Evolutionary conservation across 2,113 vertebrate species (phyloP).

Genomic region (Pseudonaja textilis): DNA sequence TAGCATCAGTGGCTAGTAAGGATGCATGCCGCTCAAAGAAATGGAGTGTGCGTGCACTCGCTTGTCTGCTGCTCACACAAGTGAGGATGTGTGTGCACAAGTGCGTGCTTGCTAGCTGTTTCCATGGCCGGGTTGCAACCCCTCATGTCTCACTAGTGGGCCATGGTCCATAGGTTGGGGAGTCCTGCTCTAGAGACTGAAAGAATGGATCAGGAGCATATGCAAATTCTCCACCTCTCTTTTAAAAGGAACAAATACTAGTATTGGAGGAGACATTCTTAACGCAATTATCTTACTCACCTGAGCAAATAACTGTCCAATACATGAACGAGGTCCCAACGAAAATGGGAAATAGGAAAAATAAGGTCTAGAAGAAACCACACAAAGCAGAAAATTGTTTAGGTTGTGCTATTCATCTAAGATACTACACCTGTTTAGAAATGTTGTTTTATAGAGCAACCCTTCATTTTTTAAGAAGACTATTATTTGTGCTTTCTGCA

Average conservation of each 20-base stretch:
- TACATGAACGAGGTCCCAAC: constrained; percentile 85
- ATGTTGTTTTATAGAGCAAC: not conserved
- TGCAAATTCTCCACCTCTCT: not conserved
- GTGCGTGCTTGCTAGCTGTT: too few relatives aligned
- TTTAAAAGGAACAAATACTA: not conserved
- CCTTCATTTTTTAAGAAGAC: not conserved
- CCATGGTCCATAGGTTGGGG: too few relatives aligned
- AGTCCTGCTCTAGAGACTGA: not conserved
- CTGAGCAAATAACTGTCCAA: constrained; percentile 87
- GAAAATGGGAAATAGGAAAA: constrained; percentile 85
- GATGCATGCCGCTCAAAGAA: too few relatives aligned
- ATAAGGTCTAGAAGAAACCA: constrained; percentile 55
- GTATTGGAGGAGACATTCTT: too few relatives aligned
- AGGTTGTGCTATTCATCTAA: not conserved
- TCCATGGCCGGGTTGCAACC: too few relatives aligned
- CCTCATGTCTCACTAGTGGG: too few relatives aligned
- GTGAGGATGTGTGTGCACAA: too few relatives aligned
- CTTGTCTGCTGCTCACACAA: too few relatives aligned
- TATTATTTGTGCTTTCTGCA: not conserved
- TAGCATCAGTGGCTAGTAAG: too few relatives aligned
- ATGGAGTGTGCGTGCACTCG: too few relatives aligned
- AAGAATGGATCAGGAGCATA: not conserved
- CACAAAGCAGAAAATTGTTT: not conserved
- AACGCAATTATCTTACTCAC: constrained; percentile 60
- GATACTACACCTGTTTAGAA: not conserved